Conservation (phyloP, 2,888 invertebrate species). For the Trissonchulus latispiculum region DNA sequence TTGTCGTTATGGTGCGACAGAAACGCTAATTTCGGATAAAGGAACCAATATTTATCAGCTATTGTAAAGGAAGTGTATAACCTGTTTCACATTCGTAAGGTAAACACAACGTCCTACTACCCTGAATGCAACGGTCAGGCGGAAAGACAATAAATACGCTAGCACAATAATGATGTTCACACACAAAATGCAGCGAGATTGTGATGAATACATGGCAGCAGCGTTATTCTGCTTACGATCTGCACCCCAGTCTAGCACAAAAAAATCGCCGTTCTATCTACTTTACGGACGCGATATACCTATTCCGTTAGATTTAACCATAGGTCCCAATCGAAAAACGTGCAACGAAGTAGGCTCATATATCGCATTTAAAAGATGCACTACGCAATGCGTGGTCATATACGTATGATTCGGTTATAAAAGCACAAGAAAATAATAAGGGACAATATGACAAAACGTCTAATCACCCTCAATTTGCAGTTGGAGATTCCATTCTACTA, state of each 20-base stretch:
- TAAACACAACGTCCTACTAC: conserved; percentile 10
- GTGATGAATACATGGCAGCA: background rate
- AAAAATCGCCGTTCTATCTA: background rate
- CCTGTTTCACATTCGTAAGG: background rate
- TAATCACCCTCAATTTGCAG: background rate
- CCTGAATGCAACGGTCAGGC: background rate
- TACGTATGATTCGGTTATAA: no score
- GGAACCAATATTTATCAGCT: background rate
- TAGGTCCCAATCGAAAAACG: background rate
- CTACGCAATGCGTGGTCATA: background rate
- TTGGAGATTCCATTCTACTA: background rate
- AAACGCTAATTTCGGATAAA: background rate
- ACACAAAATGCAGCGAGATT: background rate
- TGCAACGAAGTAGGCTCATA: background rate
- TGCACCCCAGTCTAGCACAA: background rate
- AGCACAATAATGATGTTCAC: background rate
- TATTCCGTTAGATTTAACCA: background rate
- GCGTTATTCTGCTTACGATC: background rate
- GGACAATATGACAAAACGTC: background rate
- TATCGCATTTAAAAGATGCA: background rate
- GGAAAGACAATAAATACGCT: conserved; percentile 9
- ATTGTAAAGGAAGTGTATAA: background rate
- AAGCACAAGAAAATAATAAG: background rate
- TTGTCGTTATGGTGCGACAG: background rate
- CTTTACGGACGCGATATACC: background rate